Percentiles rank a stretch among this genome's conserved stretches.
Evolutionary conservation across 2,797 vertebrate species (phyloP).

Genomic region (Agapornis canus): DNA sequence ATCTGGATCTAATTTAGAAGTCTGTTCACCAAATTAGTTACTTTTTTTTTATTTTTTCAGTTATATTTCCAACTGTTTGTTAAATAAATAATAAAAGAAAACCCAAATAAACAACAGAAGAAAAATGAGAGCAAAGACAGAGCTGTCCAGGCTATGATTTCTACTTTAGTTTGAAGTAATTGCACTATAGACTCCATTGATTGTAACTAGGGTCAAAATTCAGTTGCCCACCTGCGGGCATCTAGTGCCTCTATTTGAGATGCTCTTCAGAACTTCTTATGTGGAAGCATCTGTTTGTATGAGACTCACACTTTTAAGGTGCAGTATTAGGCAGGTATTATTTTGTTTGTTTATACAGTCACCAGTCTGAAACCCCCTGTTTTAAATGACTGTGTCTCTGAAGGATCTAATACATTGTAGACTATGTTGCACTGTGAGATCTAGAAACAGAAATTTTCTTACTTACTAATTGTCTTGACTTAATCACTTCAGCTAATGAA

Average conservation of each 20-base stretch:
- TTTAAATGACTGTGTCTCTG: background rate
- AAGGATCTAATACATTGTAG: background rate
- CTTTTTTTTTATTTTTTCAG: background rate
- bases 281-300: background rate
- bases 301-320: background rate
- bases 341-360: background rate
- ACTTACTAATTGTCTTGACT: conserved; percentile 5
- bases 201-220: background rate
- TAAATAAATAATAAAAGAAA: background rate
- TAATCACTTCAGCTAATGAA: conserved; percentile 7
- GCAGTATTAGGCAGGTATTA: background rate
- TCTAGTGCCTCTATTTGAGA: background rate
- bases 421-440: background rate
- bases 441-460: background rate
- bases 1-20: background rate
- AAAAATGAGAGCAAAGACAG: background rate
- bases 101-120: background rate
- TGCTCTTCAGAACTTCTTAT: background rate
- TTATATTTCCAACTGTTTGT: background rate
- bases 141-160: background rate
- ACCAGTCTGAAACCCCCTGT: fast-evolving
- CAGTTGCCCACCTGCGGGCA: background rate
- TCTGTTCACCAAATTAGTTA: background rate
- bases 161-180: background rate
- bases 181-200: fast-evolving